These are phyloP conservation scores for Vandiemenella viatica DNA, from an alignment of 2,888 invertebrate species.

Conservation along the genomic window DNA sequence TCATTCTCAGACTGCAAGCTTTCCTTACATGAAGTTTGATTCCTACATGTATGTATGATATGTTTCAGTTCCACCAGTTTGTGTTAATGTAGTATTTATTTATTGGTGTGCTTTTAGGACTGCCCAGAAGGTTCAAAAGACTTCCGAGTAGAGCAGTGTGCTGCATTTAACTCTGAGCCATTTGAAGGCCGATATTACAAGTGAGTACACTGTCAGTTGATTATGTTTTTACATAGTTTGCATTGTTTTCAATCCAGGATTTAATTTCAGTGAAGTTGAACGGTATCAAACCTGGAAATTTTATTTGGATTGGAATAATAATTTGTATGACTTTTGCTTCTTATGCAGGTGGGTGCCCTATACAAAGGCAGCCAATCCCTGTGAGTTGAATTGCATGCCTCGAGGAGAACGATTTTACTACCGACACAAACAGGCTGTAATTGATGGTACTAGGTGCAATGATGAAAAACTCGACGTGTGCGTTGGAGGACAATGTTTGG, in stretches of 20 bases:
- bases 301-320: not conserved
- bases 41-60: no score
- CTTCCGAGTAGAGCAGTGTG: constrained; percentile 81
- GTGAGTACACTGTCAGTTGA: constrained; percentile 35
- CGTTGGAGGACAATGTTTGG: constrained; percentile 85
- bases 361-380: constrained; percentile 73
- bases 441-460: constrained; percentile 71
- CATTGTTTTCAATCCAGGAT: no score
- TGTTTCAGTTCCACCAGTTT: no score
- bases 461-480: constrained; percentile 80
- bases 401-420: constrained; percentile 81
- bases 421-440: constrained; percentile 62
- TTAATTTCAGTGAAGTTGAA: no score
- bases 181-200: constrained; percentile 72
- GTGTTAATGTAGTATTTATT: no score
- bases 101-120: no score
- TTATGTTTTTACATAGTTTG: not conserved
- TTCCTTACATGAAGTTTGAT: no score
- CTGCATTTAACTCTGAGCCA: constrained; percentile 60
- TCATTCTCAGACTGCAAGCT: no score
- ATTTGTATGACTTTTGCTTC: not conserved
- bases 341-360: constrained; percentile 69
- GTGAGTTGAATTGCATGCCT: constrained; percentile 93
- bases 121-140: constrained; percentile 64
- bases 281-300: not conserved